Conservation (phyloP, 1,140 invertebrate species). For the Bombus waltoni region DNA sequence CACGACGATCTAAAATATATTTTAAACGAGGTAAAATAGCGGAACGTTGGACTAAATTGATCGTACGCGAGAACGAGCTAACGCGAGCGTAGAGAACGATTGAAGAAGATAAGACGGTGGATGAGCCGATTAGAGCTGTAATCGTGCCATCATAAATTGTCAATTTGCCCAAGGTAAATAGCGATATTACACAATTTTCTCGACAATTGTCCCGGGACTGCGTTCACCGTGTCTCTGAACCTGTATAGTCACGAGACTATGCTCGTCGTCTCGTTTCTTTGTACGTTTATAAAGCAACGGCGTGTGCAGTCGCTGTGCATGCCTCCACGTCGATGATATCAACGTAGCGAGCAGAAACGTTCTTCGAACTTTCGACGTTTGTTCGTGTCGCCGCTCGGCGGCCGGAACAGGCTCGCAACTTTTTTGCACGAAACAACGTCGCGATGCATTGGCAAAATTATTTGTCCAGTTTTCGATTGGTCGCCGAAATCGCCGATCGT, state of each 20-base stretch:
- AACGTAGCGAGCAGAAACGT: neutral
- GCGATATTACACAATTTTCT: conserved; percentile 32
- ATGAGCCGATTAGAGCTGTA: conserved; percentile 22
- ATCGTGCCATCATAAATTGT: conserved; percentile 34
- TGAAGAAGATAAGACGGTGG: neutral
- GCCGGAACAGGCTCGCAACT: too few relatives aligned
- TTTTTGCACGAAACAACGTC: too few relatives aligned
- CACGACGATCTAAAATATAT: neutral
- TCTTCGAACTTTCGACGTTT: neutral
- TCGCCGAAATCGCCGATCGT: too few relatives aligned
- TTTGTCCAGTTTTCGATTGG: too few relatives aligned
- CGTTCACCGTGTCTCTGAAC: neutral
- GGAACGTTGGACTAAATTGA: neutral
- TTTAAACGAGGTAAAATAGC: neutral
- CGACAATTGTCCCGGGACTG: conserved; percentile 7
- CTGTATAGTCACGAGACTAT: neutral
- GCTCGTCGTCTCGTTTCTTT: conserved; percentile 5
- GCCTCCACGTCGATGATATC: neutral
- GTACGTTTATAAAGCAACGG: neutral
- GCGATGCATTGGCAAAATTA: too few relatives aligned
- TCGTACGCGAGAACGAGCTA: neutral
- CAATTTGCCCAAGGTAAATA: conserved; percentile 38
- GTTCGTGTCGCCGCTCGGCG: neutral
- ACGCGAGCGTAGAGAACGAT: neutral
- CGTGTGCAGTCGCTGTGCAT: neutral